phyloP scores from a whole-genome alignment of 2,888 invertebrate genomes.

The Xylophagus ater region DNA sequence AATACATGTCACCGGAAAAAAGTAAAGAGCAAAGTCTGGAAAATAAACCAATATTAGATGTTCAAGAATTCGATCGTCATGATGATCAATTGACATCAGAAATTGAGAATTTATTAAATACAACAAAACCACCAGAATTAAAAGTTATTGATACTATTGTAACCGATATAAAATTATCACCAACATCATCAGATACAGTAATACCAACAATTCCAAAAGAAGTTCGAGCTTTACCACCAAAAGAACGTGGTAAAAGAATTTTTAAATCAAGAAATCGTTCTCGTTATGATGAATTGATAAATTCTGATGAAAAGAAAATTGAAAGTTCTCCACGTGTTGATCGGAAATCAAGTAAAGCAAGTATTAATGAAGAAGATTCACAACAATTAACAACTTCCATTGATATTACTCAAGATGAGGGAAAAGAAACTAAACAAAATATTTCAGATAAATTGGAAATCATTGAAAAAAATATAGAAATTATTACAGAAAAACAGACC shows the following conservation, averaged over 20 bases:
- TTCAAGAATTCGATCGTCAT: slow-evolving; percentile 22
- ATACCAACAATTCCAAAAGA: slow-evolving; percentile 29
- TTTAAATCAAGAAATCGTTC: slow-evolving; percentile 36
- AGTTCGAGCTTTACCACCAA: slow-evolving; percentile 32
- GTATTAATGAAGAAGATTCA: background rate
- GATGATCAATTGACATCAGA: slow-evolving; percentile 40
- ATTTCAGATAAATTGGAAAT: slow-evolving; percentile 9
- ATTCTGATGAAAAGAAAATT: background rate
- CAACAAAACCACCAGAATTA: slow-evolving; percentile 48
- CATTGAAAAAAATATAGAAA: background rate
- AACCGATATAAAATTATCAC: background rate
- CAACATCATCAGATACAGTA: too few species aligned
- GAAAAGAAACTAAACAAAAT: slow-evolving; percentile 13
- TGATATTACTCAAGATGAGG: slow-evolving; percentile 8
- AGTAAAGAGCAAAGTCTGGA: slow-evolving; percentile 12
- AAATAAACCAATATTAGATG: slow-evolving; percentile 11
- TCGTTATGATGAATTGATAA: slow-evolving; percentile 16
- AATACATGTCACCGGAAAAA: slow-evolving; percentile 26
- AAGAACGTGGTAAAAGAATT: slow-evolving; percentile 36
- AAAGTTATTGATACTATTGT: slow-evolving; percentile 42
- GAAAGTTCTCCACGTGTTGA: background rate
- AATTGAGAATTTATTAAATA: slow-evolving; percentile 50
- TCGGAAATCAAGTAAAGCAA: slow-evolving; percentile 3
- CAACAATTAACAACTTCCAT: background rate
- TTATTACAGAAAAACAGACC: background rate